Conservation (phyloP, 2,888 invertebrate species). For the Eupithecia dodoneata region DNA sequence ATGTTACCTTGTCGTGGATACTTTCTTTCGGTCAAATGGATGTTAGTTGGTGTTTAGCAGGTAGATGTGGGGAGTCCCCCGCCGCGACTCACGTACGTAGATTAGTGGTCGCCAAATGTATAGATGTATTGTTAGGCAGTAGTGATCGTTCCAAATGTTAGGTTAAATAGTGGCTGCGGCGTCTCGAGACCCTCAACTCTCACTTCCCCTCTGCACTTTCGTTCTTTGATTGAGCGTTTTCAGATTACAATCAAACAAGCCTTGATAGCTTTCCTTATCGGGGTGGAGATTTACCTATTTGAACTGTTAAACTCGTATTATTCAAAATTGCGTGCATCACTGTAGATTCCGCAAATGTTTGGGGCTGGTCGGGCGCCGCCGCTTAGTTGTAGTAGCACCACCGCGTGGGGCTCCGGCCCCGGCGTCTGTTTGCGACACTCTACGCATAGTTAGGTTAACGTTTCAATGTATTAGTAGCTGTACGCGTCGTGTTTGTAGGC, state of each 20-base stretch:
- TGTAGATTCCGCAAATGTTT: neutral
- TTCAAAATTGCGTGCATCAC: slow-evolving; percentile 5
- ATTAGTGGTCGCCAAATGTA: slow-evolving; percentile 83
- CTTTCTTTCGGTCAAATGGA: slow-evolving; percentile 66
- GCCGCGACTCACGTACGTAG: slow-evolving; percentile 71
- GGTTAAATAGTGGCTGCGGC: slow-evolving; percentile 73
- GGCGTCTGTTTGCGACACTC: slow-evolving; percentile 67
- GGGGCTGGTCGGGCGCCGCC: slow-evolving; percentile 44
- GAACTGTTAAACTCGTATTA: slow-evolving; percentile 14
- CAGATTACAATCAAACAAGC: slow-evolving; percentile 26
- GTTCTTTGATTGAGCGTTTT: slow-evolving; percentile 27
- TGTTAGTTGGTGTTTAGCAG: slow-evolving; percentile 65
- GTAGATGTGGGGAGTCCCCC: slow-evolving; percentile 31
- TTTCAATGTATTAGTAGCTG: slow-evolving; percentile 75
- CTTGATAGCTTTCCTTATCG: slow-evolving; percentile 32
- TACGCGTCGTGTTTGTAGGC: slow-evolving; percentile 59
- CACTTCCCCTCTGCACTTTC: slow-evolving; percentile 23
- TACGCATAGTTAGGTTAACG: slow-evolving; percentile 72
- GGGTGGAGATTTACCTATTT: slow-evolving; percentile 14
- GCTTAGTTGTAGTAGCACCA: slow-evolving; percentile 69
- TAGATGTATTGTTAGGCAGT: slow-evolving; percentile 82
- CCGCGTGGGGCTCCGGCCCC: slow-evolving; percentile 40
- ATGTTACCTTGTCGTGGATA: slow-evolving; percentile 64
- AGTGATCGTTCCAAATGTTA: slow-evolving; percentile 84
- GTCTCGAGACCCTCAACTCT: slow-evolving; percentile 50